Conservation (phyloP, 2,113 vertebrate species). For the Aix galericulata region DNA sequence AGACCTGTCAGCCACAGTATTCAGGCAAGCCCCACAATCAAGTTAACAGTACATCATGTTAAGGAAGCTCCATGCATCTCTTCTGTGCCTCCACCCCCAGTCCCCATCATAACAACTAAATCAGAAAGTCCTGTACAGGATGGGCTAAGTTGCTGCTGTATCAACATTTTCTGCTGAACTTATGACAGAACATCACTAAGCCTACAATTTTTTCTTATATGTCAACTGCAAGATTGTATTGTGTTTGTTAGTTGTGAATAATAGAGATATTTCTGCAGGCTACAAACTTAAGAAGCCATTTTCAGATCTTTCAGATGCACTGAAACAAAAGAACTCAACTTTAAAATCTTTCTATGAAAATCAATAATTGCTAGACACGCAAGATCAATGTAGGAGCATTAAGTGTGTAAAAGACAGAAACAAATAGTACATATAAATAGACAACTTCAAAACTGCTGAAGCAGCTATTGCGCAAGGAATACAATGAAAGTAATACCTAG, state of each 20-base stretch:
- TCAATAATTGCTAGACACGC: not conserved
- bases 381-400: not conserved
- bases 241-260: not conserved
- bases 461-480: not conserved
- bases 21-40: not conserved
- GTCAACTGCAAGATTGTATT: accelerated
- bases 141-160: not conserved
- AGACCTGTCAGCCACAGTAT: not conserved
- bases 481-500: not conserved
- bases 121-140: not conserved
- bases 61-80: not conserved
- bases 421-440: not conserved
- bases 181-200: not conserved
- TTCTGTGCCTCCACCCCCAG: not conserved
- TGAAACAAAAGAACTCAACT: not conserved
- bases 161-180: not conserved
- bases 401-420: not conserved
- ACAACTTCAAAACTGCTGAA: not conserved
- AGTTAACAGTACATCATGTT: not conserved
- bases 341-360: not conserved
- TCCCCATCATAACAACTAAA: not conserved
- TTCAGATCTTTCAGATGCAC: not conserved
- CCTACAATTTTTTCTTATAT: accelerated
- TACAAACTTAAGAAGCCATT: not conserved
- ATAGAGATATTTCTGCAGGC: not conserved